Conservation (phyloP, 1,140 invertebrate genomes). For the Drosophila quadrilineata region DNA sequence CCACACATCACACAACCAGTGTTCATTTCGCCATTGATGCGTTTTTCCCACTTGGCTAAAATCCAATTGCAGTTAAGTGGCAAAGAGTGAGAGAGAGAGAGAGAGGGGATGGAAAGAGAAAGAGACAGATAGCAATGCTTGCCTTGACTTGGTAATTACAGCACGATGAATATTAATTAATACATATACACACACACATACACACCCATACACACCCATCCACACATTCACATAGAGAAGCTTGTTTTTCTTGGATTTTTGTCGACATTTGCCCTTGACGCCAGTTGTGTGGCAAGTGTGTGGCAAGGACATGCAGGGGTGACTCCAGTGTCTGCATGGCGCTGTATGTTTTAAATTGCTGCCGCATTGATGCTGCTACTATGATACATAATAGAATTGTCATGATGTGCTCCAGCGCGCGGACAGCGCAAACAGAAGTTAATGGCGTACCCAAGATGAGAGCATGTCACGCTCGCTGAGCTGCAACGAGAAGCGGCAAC, state of each 20-base stretch:
- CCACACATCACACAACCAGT: conserved; percentile 5
- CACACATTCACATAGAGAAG: conserved; percentile 16
- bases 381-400: conserved; percentile 43
- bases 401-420: conserved; percentile 47
- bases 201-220: conserved; percentile 8
- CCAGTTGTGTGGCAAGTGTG: neutral
- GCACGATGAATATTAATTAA: conserved; percentile 76
- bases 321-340: neutral
- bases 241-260: neutral
- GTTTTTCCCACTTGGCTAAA: neutral
- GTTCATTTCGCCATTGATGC: conserved; percentile 31
- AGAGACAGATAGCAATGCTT: conserved; percentile 1
- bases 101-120: neutral
- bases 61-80: conserved; percentile 2
- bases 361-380: conserved; percentile 23
- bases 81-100: neutral
- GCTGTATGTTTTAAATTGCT: conserved; percentile 30
- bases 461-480: conserved; percentile 75
- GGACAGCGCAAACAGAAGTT: conserved; percentile 41
- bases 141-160: conserved; percentile 60
- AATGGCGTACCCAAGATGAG: conserved; percentile 66
- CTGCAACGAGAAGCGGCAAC: conserved; percentile 42
- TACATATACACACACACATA: conserved; percentile 34
- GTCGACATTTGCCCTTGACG: conserved; percentile 1
- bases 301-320: too few species aligned